phyloP scores from a whole-genome alignment of 2,888 invertebrate species.

The Pterostichus madidus region DNA sequence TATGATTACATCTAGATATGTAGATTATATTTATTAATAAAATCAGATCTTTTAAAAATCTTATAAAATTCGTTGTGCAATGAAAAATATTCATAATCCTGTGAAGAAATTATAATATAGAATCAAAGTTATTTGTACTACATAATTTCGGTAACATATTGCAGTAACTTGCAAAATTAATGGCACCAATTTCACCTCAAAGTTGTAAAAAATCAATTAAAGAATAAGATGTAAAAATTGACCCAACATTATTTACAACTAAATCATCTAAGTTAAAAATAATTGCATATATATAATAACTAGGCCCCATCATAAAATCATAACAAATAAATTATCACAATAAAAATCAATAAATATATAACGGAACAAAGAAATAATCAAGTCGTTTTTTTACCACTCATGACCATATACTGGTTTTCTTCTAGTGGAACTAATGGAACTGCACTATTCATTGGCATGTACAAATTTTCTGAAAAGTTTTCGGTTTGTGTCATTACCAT shows the following conservation, averaged over 20 bases:
- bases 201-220: too few species aligned
- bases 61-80: neutral
- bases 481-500: constrained; percentile 73
- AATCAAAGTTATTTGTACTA: neutral
- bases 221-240: too few species aligned
- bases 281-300: neutral
- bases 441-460: constrained; percentile 75
- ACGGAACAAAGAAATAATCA: constrained; percentile 26
- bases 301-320: constrained; percentile 27
- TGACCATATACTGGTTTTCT: constrained; percentile 73
- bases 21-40: neutral
- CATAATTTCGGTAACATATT: constrained; percentile 8
- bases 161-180: constrained; percentile 15
- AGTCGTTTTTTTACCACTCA: constrained; percentile 71
- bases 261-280: too few species aligned
- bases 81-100: too few species aligned
- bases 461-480: constrained; percentile 71
- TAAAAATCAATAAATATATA: constrained; percentile 44
- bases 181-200: neutral
- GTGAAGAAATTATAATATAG: too few species aligned
- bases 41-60: neutral
- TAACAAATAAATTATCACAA: constrained; percentile 58
- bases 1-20: constrained; percentile 41
- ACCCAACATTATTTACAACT: too few species aligned
- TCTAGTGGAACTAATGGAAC: constrained; percentile 71